These are phyloP conservation scores for Cheilosia variabilis DNA, from an alignment of 2,888 invertebrate species.

Conservation along the genomic window DNA sequence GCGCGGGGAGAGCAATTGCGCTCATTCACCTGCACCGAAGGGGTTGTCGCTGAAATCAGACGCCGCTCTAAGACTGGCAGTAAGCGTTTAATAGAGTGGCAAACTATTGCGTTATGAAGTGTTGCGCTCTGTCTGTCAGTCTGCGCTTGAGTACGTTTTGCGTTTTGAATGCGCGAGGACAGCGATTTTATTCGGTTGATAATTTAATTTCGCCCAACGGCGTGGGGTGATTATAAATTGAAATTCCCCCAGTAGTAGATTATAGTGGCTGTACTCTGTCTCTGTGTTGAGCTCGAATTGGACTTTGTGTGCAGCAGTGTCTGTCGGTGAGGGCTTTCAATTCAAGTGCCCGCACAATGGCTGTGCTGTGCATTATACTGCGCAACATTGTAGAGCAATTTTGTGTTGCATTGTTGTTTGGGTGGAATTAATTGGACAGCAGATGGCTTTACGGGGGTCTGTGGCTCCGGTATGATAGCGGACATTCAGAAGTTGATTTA, in stretches of 20 bases:
- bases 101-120: conserved; percentile 21
- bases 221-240: conserved; percentile 55
- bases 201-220: conserved; percentile 47
- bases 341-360: conserved; percentile 44
- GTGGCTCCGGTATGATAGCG: conserved; percentile 6
- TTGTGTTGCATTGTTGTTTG: conserved; percentile 24
- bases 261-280: no score
- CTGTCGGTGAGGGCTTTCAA: conserved; percentile 36
- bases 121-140: conserved; percentile 29
- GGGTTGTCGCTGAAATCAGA: conserved; percentile 21
- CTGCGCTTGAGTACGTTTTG: conserved; percentile 15
- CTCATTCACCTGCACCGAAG: conserved; percentile 4
- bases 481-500: conserved; percentile 31
- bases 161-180: conserved; percentile 60
- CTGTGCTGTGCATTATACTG: conserved; percentile 2
- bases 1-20: conserved; percentile 3
- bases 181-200: conserved; percentile 35
- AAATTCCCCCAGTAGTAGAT: conserved; percentile 36
- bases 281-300: conserved; percentile 28
- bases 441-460: conserved; percentile 28
- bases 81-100: conserved; percentile 56
- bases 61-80: conserved; percentile 26
- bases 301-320: conserved; percentile 5
- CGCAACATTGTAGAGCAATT: conserved; percentile 25
- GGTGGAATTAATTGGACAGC: conserved; percentile 51